Evolutionary conservation across 1,140 invertebrate species (phyloP).

Genomic region (Drosophila yakuba): DNA sequence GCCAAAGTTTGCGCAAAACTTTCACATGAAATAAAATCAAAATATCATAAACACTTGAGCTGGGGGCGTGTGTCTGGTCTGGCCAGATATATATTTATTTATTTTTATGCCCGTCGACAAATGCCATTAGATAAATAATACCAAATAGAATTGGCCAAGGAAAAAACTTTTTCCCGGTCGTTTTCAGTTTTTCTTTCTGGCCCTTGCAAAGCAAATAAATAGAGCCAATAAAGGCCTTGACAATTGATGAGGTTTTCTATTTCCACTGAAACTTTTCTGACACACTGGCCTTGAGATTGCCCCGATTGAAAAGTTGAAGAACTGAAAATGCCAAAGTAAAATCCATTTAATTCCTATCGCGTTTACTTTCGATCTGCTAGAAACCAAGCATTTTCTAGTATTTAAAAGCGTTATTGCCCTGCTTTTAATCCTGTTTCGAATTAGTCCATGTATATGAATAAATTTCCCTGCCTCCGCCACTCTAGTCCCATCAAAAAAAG

Average conservation of each 20-base stretch:
- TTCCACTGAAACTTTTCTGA: constrained; percentile 32
- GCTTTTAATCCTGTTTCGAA: constrained; percentile 24
- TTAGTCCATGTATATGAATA: constrained; percentile 17
- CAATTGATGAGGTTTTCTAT: constrained; percentile 61
- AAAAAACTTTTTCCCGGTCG: constrained; percentile 51
- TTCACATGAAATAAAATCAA: constrained; percentile 71
- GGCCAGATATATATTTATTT: constrained; percentile 49
- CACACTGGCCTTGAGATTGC: constrained; percentile 28
- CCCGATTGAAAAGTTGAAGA: constrained; percentile 8
- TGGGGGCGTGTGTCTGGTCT: constrained; percentile 35
- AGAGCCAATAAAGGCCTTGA: constrained; percentile 68
- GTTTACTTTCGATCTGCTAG: constrained; percentile 11
- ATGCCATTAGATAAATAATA: constrained; percentile 77
- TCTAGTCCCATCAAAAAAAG: constrained; percentile 17
- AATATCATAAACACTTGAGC: constrained; percentile 79
- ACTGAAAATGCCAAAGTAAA: constrained; percentile 6
- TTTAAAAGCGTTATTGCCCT: constrained; percentile 6
- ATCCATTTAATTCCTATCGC: constrained; percentile 12
- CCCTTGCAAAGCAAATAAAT: constrained; percentile 65
- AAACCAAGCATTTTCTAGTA: constrained; percentile 7
- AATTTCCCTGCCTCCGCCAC: constrained; percentile 26
- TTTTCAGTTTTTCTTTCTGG: constrained; percentile 26
- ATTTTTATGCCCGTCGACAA: constrained; percentile 49
- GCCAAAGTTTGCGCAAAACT: constrained; percentile 44
- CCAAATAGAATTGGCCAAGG: constrained; percentile 52